phyloP scores from a whole-genome alignment of 2,888 invertebrate genomes.

The Trachelus troglodyta region DNA sequence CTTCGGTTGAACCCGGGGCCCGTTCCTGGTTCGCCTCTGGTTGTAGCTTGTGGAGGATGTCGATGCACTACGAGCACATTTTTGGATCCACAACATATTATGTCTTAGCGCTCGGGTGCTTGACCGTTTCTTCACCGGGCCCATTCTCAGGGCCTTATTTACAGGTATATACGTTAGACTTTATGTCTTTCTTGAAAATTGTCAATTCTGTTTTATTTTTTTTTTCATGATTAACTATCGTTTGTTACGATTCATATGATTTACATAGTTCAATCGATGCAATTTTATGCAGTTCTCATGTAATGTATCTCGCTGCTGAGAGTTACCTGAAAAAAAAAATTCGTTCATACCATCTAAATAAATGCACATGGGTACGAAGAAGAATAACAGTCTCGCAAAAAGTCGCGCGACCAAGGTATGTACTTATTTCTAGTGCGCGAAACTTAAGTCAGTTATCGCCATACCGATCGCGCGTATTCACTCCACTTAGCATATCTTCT shows the following conservation, averaged over 20 bases:
- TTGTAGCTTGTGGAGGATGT: background rate
- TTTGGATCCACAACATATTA: background rate
- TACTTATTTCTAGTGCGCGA: background rate
- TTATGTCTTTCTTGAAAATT: background rate
- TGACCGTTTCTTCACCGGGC: background rate
- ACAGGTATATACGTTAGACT: background rate
- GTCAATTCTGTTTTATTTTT: background rate
- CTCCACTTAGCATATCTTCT: constrained; percentile 8
- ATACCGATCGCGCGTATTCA: background rate
- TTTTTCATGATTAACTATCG: too few species aligned
- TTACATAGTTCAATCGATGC: too few species aligned
- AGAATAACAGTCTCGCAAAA: background rate
- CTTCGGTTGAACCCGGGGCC: constrained; percentile 50
- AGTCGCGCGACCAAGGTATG: background rate
- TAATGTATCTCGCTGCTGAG: too few species aligned
- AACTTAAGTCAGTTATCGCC: background rate
- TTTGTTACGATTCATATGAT: too few species aligned
- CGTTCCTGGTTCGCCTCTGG: constrained; percentile 23
- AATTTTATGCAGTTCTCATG: too few species aligned
- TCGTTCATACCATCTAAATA: background rate
- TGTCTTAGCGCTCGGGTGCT: background rate
- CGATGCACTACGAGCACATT: background rate
- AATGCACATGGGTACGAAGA: background rate
- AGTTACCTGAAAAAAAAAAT: too few species aligned
- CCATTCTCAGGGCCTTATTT: background rate